phyloP scores from a whole-genome alignment of 1,140 invertebrate species.

The Ooceraea biroi region DNA sequence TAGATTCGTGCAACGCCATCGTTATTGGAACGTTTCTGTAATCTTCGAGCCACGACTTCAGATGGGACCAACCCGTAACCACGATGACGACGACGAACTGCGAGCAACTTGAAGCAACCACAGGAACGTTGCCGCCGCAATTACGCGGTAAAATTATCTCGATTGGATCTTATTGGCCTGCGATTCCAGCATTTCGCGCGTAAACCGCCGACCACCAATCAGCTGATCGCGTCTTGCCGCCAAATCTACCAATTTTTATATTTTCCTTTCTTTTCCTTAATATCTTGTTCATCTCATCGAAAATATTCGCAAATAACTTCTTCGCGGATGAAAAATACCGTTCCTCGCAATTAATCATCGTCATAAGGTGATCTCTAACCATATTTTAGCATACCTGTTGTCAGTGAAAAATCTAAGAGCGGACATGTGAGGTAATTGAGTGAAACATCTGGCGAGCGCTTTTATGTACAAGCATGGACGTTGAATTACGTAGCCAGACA shows the following conservation, averaged over 20 bases:
- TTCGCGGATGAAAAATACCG: rapidly evolving
- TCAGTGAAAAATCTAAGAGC: too few relatives aligned
- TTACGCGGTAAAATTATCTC: neutral
- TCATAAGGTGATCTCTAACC: neutral
- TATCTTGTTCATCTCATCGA: neutral
- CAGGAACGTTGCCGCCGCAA: neutral
- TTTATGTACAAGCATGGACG: too few relatives aligned
- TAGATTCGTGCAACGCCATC: slow-evolving; percentile 81
- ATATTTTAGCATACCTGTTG: too few relatives aligned
- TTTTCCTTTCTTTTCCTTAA: neutral
- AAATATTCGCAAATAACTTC: slow-evolving; percentile 28
- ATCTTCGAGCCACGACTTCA: neutral
- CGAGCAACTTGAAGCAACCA: neutral
- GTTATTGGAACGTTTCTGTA: neutral
- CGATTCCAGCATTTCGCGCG: slow-evolving; percentile 29
- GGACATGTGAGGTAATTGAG: too few relatives aligned
- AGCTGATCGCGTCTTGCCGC: slow-evolving; percentile 51
- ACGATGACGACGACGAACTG: neutral
- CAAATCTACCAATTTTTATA: slow-evolving; percentile 16
- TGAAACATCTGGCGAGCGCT: too few relatives aligned
- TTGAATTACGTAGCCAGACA: too few relatives aligned
- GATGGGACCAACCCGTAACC: neutral
- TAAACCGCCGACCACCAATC: slow-evolving; percentile 41
- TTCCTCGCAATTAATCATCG: neutral
- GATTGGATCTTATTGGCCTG: neutral